These are phyloP conservation scores for Trachymyrmex cornetzi DNA, from an alignment of 1,140 invertebrate species.

Conservation along the genomic window DNA sequence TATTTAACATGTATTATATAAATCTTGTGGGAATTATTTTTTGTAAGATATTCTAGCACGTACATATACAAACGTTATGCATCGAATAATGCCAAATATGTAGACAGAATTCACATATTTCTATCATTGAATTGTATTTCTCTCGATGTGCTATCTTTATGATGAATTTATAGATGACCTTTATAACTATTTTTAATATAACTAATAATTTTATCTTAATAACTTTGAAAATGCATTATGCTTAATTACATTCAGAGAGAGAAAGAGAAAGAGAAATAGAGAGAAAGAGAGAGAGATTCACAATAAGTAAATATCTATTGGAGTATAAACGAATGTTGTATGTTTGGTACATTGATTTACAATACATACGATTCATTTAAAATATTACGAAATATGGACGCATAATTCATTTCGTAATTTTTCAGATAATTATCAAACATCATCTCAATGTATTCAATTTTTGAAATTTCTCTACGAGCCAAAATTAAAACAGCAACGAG, in stretches of 20 bases:
- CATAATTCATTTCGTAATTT: not conserved
- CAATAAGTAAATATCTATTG: constrained; percentile 1
- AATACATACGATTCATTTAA: not conserved
- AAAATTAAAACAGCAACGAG: not conserved
- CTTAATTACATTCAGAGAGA: constrained; percentile 19
- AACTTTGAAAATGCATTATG: constrained; percentile 5
- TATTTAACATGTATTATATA: not conserved
- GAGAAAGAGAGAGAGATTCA: constrained; percentile 21
- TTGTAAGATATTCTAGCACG: not conserved
- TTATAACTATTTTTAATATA: not conserved
- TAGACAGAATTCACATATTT: not conserved
- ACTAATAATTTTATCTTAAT: not conserved
- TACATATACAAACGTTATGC: constrained; percentile 3
- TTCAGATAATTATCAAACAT: not conserved
- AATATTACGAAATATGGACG: not conserved
- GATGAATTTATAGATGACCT: not conserved
- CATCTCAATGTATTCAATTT: not conserved
- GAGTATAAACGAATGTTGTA: constrained; percentile 9
- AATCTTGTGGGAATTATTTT: constrained; percentile 7
- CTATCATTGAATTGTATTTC: not conserved
- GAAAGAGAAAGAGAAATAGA: not conserved
- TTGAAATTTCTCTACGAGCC: not conserved
- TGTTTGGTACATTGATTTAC: not conserved
- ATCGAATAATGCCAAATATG: constrained; percentile 8
- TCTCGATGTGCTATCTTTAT: too few species aligned